Evolutionary conservation across 2,888 invertebrate species (phyloP).

Genomic region (Ectropis crepuscularia): DNA sequence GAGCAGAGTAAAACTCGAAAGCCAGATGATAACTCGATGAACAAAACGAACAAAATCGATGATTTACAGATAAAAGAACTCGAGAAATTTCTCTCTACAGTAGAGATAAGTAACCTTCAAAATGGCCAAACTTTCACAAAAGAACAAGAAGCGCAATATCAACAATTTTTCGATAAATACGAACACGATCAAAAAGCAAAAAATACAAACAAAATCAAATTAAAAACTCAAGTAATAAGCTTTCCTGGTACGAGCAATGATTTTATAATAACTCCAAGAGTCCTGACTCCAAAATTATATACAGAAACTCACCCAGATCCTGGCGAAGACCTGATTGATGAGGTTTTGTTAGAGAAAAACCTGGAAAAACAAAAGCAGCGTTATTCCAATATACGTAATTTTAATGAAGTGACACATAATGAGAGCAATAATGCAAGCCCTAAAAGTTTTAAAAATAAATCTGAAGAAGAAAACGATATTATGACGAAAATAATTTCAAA

Average conservation of each 20-base stretch:
- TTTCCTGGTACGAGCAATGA: neutral
- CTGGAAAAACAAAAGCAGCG: slow-evolving; percentile 4
- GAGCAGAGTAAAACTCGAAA: no score
- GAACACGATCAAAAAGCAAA: slow-evolving; percentile 14
- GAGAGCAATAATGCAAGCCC: no score
- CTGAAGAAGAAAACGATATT: neutral
- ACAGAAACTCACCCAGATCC: neutral
- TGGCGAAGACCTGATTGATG: slow-evolving; percentile 22
- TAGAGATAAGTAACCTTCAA: neutral
- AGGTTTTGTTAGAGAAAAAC: slow-evolving; percentile 14
- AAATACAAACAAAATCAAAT: neutral
- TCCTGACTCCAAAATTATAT: slow-evolving; percentile 6
- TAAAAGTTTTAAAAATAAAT: neutral
- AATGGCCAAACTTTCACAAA: neutral
- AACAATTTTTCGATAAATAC: slow-evolving; percentile 33
- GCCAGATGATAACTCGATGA: no score
- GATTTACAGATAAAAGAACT: slow-evolving; percentile 35
- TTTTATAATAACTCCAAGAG: slow-evolving; percentile 1
- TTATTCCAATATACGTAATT: neutral
- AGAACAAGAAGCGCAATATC: slow-evolving; percentile 19
- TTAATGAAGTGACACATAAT: neutral
- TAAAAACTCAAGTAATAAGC: neutral
- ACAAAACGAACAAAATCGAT: slow-evolving; percentile 17
- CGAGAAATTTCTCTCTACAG: slow-evolving; percentile 27
- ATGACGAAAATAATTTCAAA: slow-evolving; percentile 15